Base-by-base conservation (phyloP, 2,797 vertebrate genomes). In the Octomys mimax region DNA sequence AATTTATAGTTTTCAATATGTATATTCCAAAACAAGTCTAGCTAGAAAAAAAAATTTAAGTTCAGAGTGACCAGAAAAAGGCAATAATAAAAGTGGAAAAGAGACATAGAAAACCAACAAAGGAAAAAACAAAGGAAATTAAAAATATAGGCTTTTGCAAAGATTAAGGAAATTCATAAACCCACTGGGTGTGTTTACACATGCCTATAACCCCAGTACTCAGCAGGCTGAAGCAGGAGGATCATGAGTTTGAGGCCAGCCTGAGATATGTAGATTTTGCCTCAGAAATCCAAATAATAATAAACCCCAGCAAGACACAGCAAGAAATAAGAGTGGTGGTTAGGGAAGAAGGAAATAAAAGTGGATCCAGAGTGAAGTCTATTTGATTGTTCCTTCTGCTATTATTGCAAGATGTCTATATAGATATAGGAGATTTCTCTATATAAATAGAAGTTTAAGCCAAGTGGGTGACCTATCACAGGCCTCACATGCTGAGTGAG, bases 21-120 rank as follows among this genome's bases (percentile, higher is more conserved):
- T 61, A n/a, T 7, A 62, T 61, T 31, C 42, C 16, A 84, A 84
- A 66, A 62, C 36, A 83, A 83, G 61, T 49, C 64, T 84, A n/a
- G 42, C 42, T 84, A 85, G 62, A 89, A 22, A 80, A 54, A 84
- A 61, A 84, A 92, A 77, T 66, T 91, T 91, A 18, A 83, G 39
- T 73, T 6, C 33, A 84, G 61, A 75, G 22, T 62, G 22, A 62
- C 39, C 39, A 75, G 49, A 39, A 80, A 93, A 85, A 80, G 28
- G 16, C 77, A 89, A 61, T 81, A 36, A 80, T 46, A 54, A 83
- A 92, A 96, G 83, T 13, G 77, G 66, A 42, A 10, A 89, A 54
- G 16, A 85, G 24, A 89, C 68, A 77, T 21, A 81, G 75, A 78
- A 94, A 92, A 42, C 10, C 31, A 54, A 46, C 10, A 5, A 46